phyloP scores from a whole-genome alignment of 2,888 invertebrate genomes.

The Loripinus fragilis region DNA sequence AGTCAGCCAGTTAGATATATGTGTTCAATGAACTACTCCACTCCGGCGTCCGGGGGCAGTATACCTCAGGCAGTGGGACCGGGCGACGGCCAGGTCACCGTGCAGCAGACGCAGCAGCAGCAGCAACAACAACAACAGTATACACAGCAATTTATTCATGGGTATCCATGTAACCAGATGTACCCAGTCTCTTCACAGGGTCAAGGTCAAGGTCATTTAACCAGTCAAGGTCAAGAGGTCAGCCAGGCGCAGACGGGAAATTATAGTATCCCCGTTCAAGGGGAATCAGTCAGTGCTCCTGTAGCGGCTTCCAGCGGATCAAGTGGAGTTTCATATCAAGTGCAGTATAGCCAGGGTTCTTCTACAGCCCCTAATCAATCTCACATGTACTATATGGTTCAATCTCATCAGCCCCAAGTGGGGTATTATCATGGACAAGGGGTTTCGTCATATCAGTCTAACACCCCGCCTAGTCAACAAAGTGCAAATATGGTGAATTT shows the following conservation, averaged over 20 bases:
- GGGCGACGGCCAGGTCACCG: slow-evolving; percentile 22
- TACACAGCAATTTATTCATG: slow-evolving; percentile 51
- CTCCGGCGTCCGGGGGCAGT: slow-evolving; percentile 32
- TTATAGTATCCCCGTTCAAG: slow-evolving; percentile 41
- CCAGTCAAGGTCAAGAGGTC: slow-evolving; percentile 33
- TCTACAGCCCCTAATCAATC: slow-evolving; percentile 44
- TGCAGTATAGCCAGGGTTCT: slow-evolving; percentile 43
- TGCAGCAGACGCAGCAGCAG: slow-evolving; percentile 28
- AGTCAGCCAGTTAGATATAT: slow-evolving; percentile 69
- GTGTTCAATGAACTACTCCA: slow-evolving; percentile 59
- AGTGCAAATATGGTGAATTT: neutral
- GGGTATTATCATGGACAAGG: slow-evolving; percentile 45
- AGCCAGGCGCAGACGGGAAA: slow-evolving; percentile 39
- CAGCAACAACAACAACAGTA: slow-evolving; percentile 40
- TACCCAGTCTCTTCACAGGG: slow-evolving; percentile 43
- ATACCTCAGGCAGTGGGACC: slow-evolving; percentile 32
- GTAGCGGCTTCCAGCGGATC: neutral
- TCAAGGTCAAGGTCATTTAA: slow-evolving; percentile 44
- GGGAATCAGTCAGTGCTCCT: slow-evolving; percentile 31
- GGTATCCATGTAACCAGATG: slow-evolving; percentile 50
- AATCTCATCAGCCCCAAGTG: slow-evolving; percentile 45
- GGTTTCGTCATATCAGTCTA: slow-evolving; percentile 48
- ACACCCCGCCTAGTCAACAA: slow-evolving; percentile 51
- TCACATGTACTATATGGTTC: slow-evolving; percentile 53
- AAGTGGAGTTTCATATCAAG: slow-evolving; percentile 26